Conservation (phyloP, 2,797 vertebrate genomes). For the Halcyon smyrnensis region DNA sequence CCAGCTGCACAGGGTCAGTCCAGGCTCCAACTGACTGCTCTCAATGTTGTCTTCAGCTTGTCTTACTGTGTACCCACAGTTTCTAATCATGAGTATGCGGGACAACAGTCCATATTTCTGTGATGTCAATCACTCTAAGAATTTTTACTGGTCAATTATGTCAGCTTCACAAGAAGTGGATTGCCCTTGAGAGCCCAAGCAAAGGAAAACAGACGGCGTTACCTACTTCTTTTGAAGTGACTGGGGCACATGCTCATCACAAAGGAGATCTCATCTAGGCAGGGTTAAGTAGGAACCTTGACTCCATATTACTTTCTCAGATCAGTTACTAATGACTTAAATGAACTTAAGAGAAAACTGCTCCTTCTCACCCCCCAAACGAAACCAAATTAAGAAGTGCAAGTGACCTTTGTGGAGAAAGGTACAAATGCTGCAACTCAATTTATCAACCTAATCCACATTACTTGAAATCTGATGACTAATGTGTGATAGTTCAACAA, state of each 20-base stretch:
- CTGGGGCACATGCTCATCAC: neutral
- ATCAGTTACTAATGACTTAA: neutral
- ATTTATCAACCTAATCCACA: neutral
- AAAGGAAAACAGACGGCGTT: neutral
- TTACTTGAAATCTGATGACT: neutral
- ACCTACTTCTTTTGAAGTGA: neutral
- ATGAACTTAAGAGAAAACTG: neutral
- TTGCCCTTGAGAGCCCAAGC: neutral
- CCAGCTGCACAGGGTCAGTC: accelerated
- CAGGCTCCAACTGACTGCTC: neutral
- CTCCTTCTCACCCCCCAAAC: no score
- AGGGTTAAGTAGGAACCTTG: neutral
- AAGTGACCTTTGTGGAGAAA: neutral
- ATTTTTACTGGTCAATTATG: neutral
- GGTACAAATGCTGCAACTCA: neutral
- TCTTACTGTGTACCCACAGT: no score
- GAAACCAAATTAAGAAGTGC: neutral
- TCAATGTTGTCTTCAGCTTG: accelerated
- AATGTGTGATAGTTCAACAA: neutral
- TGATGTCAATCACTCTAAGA: neutral
- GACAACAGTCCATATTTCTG: neutral
- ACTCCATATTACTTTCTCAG: neutral
- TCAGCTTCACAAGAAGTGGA: neutral
- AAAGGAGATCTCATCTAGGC: neutral
- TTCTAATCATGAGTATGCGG: accelerated